Conservation (phyloP, 2,797 vertebrate species). For the Alca torda region DNA sequence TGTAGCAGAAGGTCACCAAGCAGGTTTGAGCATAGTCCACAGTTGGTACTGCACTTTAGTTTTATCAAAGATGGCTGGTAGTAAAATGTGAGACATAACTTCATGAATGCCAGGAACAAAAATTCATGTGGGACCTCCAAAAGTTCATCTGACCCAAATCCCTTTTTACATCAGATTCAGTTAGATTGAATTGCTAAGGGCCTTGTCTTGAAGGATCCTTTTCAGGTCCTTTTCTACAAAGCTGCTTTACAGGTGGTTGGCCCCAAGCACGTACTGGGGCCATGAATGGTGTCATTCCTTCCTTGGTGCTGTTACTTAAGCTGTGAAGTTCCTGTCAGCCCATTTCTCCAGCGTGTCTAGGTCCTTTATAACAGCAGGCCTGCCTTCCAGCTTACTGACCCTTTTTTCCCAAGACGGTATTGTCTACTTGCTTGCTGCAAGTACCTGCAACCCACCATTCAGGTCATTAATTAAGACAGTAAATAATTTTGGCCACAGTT, state of each 20-base stretch:
- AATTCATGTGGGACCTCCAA: neutral
- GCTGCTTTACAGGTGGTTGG: neutral
- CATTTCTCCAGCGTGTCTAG: neutral
- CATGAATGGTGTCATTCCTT: neutral
- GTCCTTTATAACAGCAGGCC: neutral
- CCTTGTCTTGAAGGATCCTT: neutral
- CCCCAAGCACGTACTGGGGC: fast-evolving
- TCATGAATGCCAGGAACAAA: neutral
- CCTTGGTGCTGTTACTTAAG: fast-evolving
- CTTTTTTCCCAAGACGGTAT: neutral
- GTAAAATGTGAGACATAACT: neutral
- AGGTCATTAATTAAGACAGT: neutral
- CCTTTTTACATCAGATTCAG: neutral
- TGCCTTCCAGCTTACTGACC: neutral
- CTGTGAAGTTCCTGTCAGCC: neutral
- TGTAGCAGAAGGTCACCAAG: neutral
- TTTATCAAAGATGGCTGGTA: neutral
- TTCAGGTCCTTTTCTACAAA: neutral
- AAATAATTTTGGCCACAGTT: neutral
- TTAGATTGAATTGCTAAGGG: neutral
- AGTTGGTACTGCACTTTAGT: neutral
- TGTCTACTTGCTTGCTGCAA: neutral
- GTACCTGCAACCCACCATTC: neutral
- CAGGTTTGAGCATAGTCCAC: neutral
- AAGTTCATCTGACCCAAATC: neutral